Base-by-base conservation (phyloP, 2,113 vertebrate species). In the Willisornis vidua region DNA sequence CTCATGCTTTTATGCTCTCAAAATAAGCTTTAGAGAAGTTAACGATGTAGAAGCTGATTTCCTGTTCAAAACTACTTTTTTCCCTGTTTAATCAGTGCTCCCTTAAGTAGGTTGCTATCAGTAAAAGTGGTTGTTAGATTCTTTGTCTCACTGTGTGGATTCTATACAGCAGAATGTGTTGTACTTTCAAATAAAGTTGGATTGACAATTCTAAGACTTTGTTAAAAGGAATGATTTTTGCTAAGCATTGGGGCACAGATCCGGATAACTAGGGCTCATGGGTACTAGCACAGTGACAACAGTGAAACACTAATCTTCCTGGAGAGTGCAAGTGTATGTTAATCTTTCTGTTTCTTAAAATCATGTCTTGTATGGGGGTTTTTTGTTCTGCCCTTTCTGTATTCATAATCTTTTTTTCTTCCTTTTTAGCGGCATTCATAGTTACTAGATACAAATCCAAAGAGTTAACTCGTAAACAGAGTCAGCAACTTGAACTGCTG, bases 401-500 rank as follows among this genome's bases (percentile, higher is more conserved):
- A 55, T 79, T 95, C 25, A 91, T 19, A 52, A 45, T 86, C 10
- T 75, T 39, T 29, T n/a, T 72, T 68, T 67, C 25, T 91, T 61
- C 58, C 28, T 87, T 59, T 91, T 17, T 82, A 99, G 99, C 39
- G 46, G 98, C 98, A 26, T 84, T 97, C 46, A 81, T 98, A 39
- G 85, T 99, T 72, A 99, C 98, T 85, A 97, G 97, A 57, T 97
- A 97, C 61, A 98, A 99, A 92, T 98, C 98, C 23, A 98, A 97
- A 91, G 97, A 98, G 85, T 97, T 99, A 74, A 98, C 98, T 29
- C 97, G 91, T 37, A 97, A 97, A 89, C 98, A 99, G 97, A 99
- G 99, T 89, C 97, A 97, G 68, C 96, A 97, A 15, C 97, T 99
- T 65, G 99, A 99, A 58, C 97, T 98, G 15, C 85, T 99, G 94